phyloP scores from a whole-genome alignment of 2,797 vertebrate species.

The Rhinatrema bivittatum region DNA sequence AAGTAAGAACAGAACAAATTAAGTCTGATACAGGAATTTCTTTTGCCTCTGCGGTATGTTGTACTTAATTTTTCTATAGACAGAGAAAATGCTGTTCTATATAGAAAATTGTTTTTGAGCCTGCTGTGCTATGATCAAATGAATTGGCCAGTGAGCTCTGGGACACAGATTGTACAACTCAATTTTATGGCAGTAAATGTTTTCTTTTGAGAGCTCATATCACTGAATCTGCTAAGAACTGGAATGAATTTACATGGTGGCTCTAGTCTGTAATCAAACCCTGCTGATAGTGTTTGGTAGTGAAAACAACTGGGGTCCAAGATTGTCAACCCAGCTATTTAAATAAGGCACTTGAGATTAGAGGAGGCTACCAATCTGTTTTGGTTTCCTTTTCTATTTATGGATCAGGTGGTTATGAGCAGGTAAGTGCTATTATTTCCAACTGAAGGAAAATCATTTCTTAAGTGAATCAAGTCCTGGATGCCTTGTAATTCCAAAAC shows the following conservation, averaged over 20 bases:
- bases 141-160: slow-evolving; percentile 19
- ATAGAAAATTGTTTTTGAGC: neutral
- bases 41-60: slow-evolving; percentile 4
- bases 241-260: slow-evolving; percentile 9
- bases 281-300: slow-evolving; percentile 33
- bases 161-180: slow-evolving; percentile 14
- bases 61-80: neutral
- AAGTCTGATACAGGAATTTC: slow-evolving; percentile 20
- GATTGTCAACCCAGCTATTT: slow-evolving; percentile 37
- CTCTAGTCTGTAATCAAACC: slow-evolving; percentile 20
- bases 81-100: slow-evolving; percentile 2
- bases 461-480: slow-evolving; percentile 7
- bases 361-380: slow-evolving; percentile 21
- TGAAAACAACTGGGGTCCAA: slow-evolving; percentile 26
- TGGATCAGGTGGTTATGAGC: slow-evolving; percentile 10
- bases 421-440: neutral
- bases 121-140: neutral
- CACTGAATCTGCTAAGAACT: neutral
- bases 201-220: slow-evolving; percentile 22
- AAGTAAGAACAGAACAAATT: slow-evolving; percentile 29
- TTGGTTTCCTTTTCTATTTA: slow-evolving; percentile 21
- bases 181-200: slow-evolving; percentile 20
- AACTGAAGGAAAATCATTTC: slow-evolving; percentile 9
- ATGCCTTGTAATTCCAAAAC: slow-evolving; percentile 22
- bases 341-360: slow-evolving; percentile 39